Evolutionary conservation across 1,140 invertebrate species (phyloP).

Genomic region (Anthonomus grandis): DNA sequence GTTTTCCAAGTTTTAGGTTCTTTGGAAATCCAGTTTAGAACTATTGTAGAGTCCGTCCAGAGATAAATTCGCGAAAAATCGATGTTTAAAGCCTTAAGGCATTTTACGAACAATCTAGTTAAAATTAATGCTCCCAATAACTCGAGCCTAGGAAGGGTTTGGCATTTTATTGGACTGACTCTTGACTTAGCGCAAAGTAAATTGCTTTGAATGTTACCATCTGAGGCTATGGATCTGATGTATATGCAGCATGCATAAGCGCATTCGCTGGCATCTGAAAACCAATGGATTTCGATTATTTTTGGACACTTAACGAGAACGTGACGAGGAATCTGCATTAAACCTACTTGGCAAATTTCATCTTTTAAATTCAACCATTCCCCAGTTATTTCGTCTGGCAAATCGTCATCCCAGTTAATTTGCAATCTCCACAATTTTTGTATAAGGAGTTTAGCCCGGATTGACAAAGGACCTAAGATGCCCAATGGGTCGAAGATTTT

Average conservation of each 20-base stretch:
- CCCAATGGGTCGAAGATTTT: constrained; percentile 48
- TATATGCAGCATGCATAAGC: constrained; percentile 43
- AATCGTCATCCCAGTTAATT: constrained; percentile 24
- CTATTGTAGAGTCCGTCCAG: constrained; percentile 49
- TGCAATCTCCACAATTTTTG: constrained; percentile 47
- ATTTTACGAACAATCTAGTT: constrained; percentile 17
- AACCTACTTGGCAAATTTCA: no score
- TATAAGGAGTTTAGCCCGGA: constrained; percentile 50
- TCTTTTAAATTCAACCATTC: no score
- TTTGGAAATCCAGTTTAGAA: constrained; percentile 35
- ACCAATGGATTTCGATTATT: constrained; percentile 37
- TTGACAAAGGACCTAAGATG: constrained; percentile 45
- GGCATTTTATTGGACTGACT: constrained; percentile 39
- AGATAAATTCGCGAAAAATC: constrained; percentile 24
- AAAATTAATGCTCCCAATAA: constrained; percentile 30
- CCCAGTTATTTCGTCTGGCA: no score
- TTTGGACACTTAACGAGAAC: no score
- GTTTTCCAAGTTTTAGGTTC: constrained; percentile 31
- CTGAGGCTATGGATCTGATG: constrained; percentile 22
- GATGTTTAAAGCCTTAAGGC: constrained; percentile 12
- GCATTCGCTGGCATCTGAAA: constrained; percentile 39
- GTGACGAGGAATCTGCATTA: no score
- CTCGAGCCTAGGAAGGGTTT: constrained; percentile 36
- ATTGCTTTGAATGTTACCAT: constrained; percentile 6
- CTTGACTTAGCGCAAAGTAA: constrained; percentile 39